phyloP scores from a whole-genome alignment of 2,888 invertebrate genomes.

The Abrostola triplasia region DNA sequence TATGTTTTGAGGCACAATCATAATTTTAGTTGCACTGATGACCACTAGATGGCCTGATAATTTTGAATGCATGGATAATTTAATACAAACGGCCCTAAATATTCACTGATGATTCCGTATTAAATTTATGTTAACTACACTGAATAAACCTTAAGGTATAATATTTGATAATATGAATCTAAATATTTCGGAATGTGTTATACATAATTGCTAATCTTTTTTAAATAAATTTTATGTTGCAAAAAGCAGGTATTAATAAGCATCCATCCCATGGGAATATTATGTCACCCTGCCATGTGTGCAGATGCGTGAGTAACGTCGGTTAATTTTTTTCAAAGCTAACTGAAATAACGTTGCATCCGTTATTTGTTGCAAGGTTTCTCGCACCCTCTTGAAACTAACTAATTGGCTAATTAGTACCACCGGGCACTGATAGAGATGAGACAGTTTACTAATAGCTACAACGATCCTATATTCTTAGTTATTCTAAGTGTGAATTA shows the following conservation, averaged over 20 bases:
- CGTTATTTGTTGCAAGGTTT: constrained; percentile 8
- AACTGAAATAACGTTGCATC: constrained; percentile 26
- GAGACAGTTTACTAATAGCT: constrained; percentile 5
- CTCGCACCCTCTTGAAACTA: constrained; percentile 24
- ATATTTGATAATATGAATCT: no score
- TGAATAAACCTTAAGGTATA: no score
- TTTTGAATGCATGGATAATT: not conserved
- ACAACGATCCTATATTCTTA: not conserved
- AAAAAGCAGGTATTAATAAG: not conserved
- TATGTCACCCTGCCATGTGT: not conserved
- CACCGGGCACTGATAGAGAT: constrained; percentile 22
- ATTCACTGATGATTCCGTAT: no score
- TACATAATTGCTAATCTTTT: no score
- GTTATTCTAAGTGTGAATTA: no score
- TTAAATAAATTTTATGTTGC: not conserved
- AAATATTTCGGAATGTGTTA: no score
- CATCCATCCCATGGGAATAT: not conserved
- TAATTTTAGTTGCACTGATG: not conserved
- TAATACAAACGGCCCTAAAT: not conserved
- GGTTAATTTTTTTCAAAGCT: constrained; percentile 7
- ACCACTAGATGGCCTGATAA: constrained; percentile 14
- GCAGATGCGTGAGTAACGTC: not conserved
- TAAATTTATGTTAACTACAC: no score
- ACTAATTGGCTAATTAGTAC: constrained; percentile 41
- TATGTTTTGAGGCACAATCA: not conserved